These are phyloP conservation scores for Xenopus borealis DNA, from an alignment of 2,113 vertebrate genomes.

Conservation along the genomic window DNA sequence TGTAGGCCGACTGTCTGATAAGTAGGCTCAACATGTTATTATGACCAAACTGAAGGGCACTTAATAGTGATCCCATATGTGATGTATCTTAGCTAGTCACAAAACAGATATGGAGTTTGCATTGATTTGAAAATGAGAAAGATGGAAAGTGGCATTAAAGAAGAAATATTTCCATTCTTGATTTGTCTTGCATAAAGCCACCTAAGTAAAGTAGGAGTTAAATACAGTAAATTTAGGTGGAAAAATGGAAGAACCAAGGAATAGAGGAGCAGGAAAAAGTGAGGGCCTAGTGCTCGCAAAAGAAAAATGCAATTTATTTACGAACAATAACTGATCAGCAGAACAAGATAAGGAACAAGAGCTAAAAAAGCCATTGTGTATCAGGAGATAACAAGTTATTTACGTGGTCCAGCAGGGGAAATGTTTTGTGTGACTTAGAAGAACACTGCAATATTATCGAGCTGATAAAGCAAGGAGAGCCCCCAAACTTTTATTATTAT, in stretches of 20 bases:
- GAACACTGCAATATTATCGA: slow-evolving; percentile 39
- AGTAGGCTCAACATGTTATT: slow-evolving; percentile 17
- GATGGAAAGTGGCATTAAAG: neutral
- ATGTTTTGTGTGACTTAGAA: slow-evolving; percentile 41
- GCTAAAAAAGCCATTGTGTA: slow-evolving; percentile 42
- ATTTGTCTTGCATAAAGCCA: no score
- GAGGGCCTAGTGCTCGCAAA: slow-evolving; percentile 39
- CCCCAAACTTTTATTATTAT: slow-evolving; percentile 42
- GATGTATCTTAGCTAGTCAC: slow-evolving; percentile 1
- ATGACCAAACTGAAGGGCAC: slow-evolving; percentile 8
- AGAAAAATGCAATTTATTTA: slow-evolving; percentile 46
- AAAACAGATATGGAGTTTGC: slow-evolving; percentile 1
- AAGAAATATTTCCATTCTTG: neutral
- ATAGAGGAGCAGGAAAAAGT: neutral
- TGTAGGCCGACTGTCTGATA: neutral
- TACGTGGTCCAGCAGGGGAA: slow-evolving; percentile 39
- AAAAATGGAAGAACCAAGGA: slow-evolving; percentile 3
- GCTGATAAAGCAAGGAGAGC: slow-evolving; percentile 39
- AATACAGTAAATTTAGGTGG: neutral
- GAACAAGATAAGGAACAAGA: slow-evolving; percentile 43
- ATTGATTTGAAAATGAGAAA: neutral
- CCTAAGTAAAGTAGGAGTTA: slow-evolving; percentile 15
- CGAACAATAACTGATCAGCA: slow-evolving; percentile 42
- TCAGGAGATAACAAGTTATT: slow-evolving; percentile 40
- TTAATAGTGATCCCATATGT: slow-evolving; percentile 5